Evolutionary conservation across 2,797 vertebrate species (phyloP).

Genomic region (Alca torda): DNA sequence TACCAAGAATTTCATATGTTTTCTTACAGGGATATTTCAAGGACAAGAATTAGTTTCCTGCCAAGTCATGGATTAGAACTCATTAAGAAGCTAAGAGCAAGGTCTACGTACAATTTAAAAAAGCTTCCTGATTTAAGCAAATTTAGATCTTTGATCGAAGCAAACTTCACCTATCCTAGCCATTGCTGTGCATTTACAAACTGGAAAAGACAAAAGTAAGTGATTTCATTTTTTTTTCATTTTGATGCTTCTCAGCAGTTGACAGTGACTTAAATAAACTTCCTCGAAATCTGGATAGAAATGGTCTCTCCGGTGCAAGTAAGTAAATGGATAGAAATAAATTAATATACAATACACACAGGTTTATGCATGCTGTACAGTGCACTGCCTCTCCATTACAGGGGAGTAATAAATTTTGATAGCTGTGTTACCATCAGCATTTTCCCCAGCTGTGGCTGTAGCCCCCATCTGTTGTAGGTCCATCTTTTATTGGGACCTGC

Average conservation of each 20-base stretch:
- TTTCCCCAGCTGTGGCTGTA: not conserved
- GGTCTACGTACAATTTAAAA: conserved; percentile 85
- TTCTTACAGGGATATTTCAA: conserved; percentile 89
- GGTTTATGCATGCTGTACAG: not conserved
- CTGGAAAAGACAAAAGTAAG: conserved; percentile 83
- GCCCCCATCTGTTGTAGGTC: too few relatives aligned
- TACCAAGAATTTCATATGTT: conserved; percentile 42
- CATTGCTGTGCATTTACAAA: conserved; percentile 96
- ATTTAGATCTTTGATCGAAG: conserved; percentile 83
- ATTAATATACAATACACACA: not conserved
- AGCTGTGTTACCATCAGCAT: not conserved
- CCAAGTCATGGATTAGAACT: conserved; percentile 84
- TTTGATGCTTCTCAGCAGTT: not conserved
- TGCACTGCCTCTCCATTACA: not conserved
- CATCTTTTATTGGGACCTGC: not conserved
- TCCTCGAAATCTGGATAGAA: not conserved
- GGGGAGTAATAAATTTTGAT: not conserved
- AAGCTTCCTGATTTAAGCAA: conserved; percentile 88
- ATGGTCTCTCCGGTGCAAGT: not conserved
- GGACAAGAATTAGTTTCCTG: conserved; percentile 85
- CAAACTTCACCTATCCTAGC: conserved; percentile 92
- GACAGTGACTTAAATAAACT: conserved; percentile 11
- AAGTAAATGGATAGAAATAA: not conserved
- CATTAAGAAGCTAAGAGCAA: conserved; percentile 86
- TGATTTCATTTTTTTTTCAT: conserved; percentile 9